These are phyloP conservation scores for Casuarius casuarius DNA, from an alignment of 2,113 vertebrate genomes.

Conservation along the genomic window DNA sequence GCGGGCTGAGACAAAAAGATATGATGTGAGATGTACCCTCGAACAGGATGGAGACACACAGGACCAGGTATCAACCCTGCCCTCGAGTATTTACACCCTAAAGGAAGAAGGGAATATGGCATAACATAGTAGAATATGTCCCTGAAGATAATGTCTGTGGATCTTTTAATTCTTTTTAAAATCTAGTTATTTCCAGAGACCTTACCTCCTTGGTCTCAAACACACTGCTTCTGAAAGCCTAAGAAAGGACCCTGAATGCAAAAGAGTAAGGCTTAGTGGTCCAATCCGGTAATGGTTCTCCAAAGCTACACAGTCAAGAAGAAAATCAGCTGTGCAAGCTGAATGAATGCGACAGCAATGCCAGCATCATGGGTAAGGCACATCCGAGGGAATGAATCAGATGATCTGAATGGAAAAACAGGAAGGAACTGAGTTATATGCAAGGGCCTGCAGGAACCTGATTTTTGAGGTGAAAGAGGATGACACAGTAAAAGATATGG, in stretches of 20 bases:
- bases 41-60: rapidly evolving
- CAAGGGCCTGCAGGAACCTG: not conserved
- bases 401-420: not conserved
- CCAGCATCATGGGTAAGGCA: not conserved
- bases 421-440: not conserved
- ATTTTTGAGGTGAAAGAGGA: not conserved
- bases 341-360: not conserved
- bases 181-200: not conserved
- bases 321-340: rapidly evolving
- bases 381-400: not conserved
- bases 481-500: not conserved
- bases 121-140: not conserved
- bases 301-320: not conserved
- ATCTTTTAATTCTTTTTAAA: not conserved
- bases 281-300: not conserved
- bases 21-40: not conserved
- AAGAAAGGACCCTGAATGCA: not conserved
- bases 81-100: not conserved
- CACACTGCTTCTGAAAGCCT: not conserved
- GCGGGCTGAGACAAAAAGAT: not conserved
- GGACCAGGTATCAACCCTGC: not conserved
- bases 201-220: not conserved
- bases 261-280: not conserved
- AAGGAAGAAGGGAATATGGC: not conserved
- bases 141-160: not conserved